A percentile compares a stretch with the other conserved stretches of the same genome.
Conservation (phyloP, 2,113 vertebrate genomes). For the Callipepla squamata region DNA sequence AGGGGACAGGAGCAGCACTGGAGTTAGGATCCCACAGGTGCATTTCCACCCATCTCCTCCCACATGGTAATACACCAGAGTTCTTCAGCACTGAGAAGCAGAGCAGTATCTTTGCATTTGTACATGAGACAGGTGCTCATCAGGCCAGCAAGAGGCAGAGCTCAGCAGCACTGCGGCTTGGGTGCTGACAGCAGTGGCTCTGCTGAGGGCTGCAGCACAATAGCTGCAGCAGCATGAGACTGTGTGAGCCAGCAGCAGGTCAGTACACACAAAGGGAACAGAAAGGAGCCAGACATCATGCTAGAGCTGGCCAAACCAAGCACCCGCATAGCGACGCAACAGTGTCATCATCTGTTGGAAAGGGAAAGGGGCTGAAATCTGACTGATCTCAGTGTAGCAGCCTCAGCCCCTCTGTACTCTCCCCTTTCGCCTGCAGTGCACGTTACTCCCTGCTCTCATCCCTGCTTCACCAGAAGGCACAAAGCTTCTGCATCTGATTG, state of each 20-base stretch:
- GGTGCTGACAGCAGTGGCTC: background rate
- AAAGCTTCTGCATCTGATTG: background rate
- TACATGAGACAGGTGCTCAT: background rate
- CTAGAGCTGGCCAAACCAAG: background rate
- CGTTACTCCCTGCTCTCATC: background rate
- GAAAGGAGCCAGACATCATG: background rate
- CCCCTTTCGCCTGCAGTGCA: background rate
- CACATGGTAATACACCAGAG: background rate
- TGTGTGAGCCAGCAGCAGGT: background rate
- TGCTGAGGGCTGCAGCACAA: background rate
- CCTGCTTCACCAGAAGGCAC: background rate
- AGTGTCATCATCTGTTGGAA: background rate
- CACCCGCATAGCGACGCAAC: background rate
- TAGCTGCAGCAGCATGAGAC: background rate
- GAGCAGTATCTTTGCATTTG: background rate
- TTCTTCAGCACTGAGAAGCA: background rate
- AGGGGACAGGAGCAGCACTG: background rate
- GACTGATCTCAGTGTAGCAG: background rate
- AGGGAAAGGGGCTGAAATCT: background rate
- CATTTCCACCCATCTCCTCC: background rate
- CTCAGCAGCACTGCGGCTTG: background rate
- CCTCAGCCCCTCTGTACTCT: rapidly evolving
- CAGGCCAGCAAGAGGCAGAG: background rate
- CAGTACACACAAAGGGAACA: background rate
- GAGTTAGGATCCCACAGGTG: background rate